phyloP scores from a whole-genome alignment of 2,113 vertebrate genomes.

The Melanotaenia duboulayi region DNA sequence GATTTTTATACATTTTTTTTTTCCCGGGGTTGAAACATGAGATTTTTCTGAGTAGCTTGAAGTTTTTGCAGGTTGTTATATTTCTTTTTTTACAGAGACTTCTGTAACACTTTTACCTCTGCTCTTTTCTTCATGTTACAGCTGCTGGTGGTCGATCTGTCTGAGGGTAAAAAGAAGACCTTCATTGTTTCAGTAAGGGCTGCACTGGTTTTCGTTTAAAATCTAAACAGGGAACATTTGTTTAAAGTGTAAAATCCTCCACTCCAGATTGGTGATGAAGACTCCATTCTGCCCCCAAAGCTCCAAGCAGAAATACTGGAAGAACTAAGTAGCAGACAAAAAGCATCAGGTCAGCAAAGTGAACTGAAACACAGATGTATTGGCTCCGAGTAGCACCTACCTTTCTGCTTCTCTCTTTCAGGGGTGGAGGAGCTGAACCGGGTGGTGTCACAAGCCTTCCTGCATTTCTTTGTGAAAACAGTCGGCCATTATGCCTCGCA shows the following conservation, averaged over 20 bases:
- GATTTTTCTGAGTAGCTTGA: background rate
- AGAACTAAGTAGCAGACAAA: constrained; percentile 59
- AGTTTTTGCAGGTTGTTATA: no score
- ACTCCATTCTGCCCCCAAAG: constrained; percentile 88
- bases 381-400: background rate
- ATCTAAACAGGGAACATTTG: background rate
- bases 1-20: no score
- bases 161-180: constrained; percentile 77
- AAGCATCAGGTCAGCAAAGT: constrained; percentile 68
- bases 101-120: no score
- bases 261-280: constrained; percentile 88
- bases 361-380: background rate
- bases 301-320: constrained; percentile 86
- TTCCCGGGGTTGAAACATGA: background rate
- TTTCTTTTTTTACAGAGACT: no score
- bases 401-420: constrained; percentile 55
- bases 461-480: constrained; percentile 90
- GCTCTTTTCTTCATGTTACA: constrained; percentile 51
- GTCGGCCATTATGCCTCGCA: constrained; percentile 88
- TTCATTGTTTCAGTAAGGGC: constrained; percentile 85
- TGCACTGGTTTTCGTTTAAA: no score
- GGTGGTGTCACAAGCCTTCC: constrained; percentile 89
- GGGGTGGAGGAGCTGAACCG: constrained; percentile 88
- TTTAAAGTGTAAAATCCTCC: background rate
- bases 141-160: constrained; percentile 91